Percentiles rank a stretch among this genome's conserved stretches.
Conservation (phyloP, 2,888 invertebrate genomes). For the Xylocampa areola region DNA sequence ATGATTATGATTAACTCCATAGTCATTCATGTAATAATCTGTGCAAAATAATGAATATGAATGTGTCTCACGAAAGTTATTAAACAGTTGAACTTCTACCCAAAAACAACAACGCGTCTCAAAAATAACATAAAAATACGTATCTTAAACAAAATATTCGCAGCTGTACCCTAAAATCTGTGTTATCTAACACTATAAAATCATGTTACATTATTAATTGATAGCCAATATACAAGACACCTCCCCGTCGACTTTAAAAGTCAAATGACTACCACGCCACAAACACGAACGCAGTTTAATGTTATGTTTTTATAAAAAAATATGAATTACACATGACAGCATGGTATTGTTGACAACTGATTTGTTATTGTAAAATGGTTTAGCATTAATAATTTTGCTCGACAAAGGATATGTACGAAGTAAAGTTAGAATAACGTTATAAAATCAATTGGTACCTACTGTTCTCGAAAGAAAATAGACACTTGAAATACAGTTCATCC, state of each 20-base stretch:
- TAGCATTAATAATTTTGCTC: conserved; percentile 25
- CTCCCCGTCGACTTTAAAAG: conserved; percentile 42
- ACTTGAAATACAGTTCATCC: too few species aligned
- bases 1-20: too few species aligned
- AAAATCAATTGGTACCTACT: too few species aligned
- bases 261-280: conserved; percentile 31
- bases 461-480: too few species aligned
- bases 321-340: conserved; percentile 42
- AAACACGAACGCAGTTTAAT: conserved; percentile 19
- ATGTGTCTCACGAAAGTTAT: too few species aligned
- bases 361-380: conserved; percentile 33
- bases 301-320: conserved; percentile 37
- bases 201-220: conserved; percentile 43
- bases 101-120: too few species aligned
- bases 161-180: not conserved
- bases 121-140: too few species aligned
- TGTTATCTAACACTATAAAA: conserved; percentile 12
- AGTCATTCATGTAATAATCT: too few species aligned
- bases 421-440: too few species aligned
- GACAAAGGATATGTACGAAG: conserved; percentile 8
- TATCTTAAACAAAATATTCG: not conserved
- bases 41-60: too few species aligned
- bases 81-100: too few species aligned
- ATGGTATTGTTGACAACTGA: conserved; percentile 31
- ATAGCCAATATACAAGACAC: conserved; percentile 6